phyloP scores from a whole-genome alignment of 2,797 vertebrate genomes.

The Enoplosus armatus region DNA sequence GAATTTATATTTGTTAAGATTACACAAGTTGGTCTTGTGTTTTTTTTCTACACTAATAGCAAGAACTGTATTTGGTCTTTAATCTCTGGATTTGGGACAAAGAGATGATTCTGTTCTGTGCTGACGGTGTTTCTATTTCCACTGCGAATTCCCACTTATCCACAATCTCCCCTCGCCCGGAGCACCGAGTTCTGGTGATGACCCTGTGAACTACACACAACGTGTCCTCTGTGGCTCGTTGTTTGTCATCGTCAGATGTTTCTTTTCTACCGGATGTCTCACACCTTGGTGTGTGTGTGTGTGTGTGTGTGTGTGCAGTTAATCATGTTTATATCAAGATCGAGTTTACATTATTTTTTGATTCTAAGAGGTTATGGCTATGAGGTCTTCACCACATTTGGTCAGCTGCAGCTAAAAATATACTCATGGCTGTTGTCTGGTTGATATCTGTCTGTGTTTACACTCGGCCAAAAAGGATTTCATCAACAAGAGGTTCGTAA shows the following conservation, averaged over 20 bases:
- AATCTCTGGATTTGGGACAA: neutral
- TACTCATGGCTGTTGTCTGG: too few species aligned
- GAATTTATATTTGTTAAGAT: neutral
- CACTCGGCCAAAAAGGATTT: too few species aligned
- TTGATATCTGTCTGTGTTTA: too few species aligned
- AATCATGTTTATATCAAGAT: neutral
- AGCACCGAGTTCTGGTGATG: neutral
- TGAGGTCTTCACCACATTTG: too few species aligned
- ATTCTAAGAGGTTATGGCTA: too few species aligned
- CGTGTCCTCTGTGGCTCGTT: neutral
- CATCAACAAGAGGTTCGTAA: too few species aligned
- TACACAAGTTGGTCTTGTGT: neutral
- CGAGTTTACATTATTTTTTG: too few species aligned
- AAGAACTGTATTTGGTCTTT: neutral
- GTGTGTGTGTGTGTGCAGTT: neutral
- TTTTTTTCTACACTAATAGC: neutral
- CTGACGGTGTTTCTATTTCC: neutral
- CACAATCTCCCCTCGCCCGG: neutral
- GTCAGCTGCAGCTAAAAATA: too few species aligned
- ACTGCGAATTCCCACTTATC: neutral
- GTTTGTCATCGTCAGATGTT: neutral
- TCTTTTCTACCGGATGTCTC: neutral
- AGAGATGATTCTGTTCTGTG: neutral
- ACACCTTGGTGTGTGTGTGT: neutral
- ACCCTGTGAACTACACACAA: neutral